Conservation (phyloP, 2,888 invertebrate species). For the Mythimna pallens region DNA sequence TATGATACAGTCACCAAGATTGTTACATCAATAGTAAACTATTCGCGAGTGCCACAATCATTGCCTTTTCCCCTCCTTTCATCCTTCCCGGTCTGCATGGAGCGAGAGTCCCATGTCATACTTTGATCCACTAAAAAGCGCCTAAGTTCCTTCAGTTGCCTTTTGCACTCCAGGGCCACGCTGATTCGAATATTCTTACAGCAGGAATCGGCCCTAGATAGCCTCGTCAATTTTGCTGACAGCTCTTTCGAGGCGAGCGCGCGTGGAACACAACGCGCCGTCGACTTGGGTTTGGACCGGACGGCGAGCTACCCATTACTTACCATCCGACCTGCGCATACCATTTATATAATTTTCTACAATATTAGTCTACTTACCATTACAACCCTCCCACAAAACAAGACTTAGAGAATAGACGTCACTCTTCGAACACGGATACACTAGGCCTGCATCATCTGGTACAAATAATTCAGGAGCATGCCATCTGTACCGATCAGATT, state of each 20-base stretch:
- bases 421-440: conserved; percentile 81
- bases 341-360: no score
- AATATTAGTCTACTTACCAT: conserved; percentile 74
- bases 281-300: background rate
- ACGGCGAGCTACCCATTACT: background rate
- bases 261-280: background rate
- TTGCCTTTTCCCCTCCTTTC: no score
- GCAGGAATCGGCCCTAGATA: background rate
- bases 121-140: no score
- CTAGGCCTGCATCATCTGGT: conserved; percentile 77
- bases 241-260: no score
- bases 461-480: conserved; percentile 86
- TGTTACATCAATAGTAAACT: no score
- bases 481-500: conserved; percentile 80
- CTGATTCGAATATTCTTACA: background rate
- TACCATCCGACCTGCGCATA: no score
- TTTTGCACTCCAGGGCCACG: no score
- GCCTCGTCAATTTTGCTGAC: background rate
- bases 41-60: no score
- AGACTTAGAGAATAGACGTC: conserved; percentile 86
- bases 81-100: no score
- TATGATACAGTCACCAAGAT: no score
- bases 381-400: conserved; percentile 87
- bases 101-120: no score
- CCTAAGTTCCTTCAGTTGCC: background rate